Conservation (phyloP, 2,113 vertebrate genomes). For the Aleadryas rufinucha region DNA sequence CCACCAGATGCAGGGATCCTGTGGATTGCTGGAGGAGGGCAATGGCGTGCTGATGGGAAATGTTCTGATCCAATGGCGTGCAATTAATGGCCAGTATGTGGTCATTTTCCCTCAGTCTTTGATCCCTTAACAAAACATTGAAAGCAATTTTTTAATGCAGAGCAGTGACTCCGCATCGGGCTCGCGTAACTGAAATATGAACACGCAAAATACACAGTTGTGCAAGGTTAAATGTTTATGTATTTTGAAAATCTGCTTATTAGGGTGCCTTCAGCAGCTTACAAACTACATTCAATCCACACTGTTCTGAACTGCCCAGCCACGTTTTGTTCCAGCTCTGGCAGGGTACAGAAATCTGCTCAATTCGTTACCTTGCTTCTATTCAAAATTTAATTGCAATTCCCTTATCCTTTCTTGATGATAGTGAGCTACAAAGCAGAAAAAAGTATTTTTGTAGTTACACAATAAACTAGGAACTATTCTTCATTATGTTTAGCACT, state of each 20-base stretch:
- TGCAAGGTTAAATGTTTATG: background rate
- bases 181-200: background rate
- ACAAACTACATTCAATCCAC: background rate
- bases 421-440: background rate
- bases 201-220: background rate
- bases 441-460: background rate
- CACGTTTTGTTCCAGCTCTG: background rate
- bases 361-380: background rate
- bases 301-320: background rate
- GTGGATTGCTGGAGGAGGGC: conserved; percentile 86
- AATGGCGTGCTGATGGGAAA: conserved; percentile 90
- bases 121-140: conserved; percentile 79
- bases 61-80: conserved; percentile 82
- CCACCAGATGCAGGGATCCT: conserved; percentile 82
- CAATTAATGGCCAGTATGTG: conserved; percentile 93
- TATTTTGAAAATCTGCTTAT: background rate
- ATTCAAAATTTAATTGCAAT: background rate
- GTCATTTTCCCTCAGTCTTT: conserved; percentile 88
- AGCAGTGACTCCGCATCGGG: background rate
- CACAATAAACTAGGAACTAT: background rate
- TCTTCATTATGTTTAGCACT: background rate
- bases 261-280: background rate
- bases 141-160: conserved; percentile 24
- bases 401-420: background rate
- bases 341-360: background rate